Percentiles rank a stretch among this genome's conserved stretches.
Evolutionary conservation across 1,140 invertebrate genomes (phyloP).

Genomic region (Meloidogyne floridensis): DNA sequence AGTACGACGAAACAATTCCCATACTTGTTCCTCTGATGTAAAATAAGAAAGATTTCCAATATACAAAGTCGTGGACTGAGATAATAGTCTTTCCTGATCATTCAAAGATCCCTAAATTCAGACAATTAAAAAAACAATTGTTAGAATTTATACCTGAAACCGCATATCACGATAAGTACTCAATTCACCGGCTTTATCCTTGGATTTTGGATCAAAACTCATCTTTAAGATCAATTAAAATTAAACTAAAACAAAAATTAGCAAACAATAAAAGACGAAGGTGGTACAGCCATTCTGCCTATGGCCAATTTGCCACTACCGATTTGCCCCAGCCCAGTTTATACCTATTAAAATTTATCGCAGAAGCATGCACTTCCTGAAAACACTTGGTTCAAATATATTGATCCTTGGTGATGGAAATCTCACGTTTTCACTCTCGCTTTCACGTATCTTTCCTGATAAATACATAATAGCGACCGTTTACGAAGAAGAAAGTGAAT

Average conservation of each 20-base stretch:
- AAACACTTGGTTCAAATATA: not conserved
- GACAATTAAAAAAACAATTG: conserved; percentile 7
- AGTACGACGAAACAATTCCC: conserved; percentile 91
- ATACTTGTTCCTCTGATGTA: conserved; percentile 98
- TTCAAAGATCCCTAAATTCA: conserved; percentile 44
- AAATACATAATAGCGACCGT: not conserved
- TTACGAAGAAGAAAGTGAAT: not conserved
- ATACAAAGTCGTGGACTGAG: conserved; percentile 82
- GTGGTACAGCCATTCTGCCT: too few species aligned
- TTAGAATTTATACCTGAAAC: conserved; percentile 48
- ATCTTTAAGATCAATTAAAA: not conserved
- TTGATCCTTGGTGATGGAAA: not conserved
- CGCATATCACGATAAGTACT: conserved; percentile 60
- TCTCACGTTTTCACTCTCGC: not conserved
- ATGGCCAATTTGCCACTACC: too few species aligned
- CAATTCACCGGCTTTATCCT: conserved; percentile 53
- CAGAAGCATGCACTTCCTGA: not conserved
- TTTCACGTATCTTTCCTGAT: not conserved
- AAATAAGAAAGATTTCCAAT: conserved; percentile 97
- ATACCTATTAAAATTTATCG: too few species aligned
- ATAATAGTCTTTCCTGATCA: conserved; percentile 84
- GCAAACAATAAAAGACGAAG: too few species aligned
- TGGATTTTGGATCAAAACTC: conserved; percentile 57
- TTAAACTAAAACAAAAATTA: too few species aligned
- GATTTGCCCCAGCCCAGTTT: too few species aligned